Evolutionary conservation across 2,888 invertebrate species (phyloP).

Genomic region (Cremastinae sp.): DNA sequence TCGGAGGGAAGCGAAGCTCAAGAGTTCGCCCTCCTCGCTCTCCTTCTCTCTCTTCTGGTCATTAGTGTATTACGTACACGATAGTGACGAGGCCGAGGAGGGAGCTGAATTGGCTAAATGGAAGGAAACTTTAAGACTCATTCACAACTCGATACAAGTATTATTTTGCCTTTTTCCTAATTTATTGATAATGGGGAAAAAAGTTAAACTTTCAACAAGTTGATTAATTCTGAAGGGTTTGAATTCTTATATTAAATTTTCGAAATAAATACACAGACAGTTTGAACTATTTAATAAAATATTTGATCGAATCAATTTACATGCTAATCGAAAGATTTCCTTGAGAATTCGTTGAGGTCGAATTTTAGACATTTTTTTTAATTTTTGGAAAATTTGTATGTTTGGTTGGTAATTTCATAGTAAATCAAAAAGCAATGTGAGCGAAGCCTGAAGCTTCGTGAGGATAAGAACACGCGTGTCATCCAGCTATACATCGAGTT

Average conservation of each 20-base stretch:
- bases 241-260: no score
- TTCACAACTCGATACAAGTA: conserved; percentile 35
- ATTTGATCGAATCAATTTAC: no score
- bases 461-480: conserved; percentile 52
- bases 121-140: conserved; percentile 36
- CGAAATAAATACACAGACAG: no score
- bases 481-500: conserved; percentile 55
- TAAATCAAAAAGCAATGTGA: conserved; percentile 27
- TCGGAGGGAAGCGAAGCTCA: conserved; percentile 65
- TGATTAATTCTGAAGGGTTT: no score
- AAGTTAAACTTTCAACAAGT: no score
- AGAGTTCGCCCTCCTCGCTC: conserved; percentile 62
- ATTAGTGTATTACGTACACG: conserved; percentile 74
- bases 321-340: no score
- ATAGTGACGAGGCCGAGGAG: conserved; percentile 60
- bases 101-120: conserved; percentile 48
- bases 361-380: no score
- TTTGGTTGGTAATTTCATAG: neutral
- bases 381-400: neutral
- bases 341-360: no score
- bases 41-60: conserved; percentile 63
- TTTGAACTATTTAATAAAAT: no score
- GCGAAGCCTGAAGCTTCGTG: conserved; percentile 22
- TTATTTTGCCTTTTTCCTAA: no score
- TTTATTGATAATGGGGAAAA: no score